Evolutionary conservation across 2,113 vertebrate genomes (phyloP), one percentile per base, ranked within the genome.

Genomic region (Falco punctatus): DNA sequence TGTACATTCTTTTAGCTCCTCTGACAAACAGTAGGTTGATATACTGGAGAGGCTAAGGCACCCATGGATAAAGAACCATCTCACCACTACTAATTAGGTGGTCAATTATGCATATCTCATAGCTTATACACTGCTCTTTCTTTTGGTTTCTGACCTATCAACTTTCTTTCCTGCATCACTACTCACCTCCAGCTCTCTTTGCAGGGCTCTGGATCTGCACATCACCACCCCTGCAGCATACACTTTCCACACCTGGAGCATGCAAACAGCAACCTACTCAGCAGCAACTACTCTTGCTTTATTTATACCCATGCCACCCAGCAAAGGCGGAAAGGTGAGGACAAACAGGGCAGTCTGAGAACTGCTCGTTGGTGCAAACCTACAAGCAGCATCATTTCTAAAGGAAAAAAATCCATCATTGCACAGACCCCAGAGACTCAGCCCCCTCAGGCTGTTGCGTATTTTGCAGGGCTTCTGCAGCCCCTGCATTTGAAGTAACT

Each of bases 161-260:
- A 0, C 23, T 46, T 33, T 27, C 20, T 28, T 5, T 32, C 27
- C 54, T 30, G 19, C 35, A 30, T 32, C 2, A 18, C 2, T 5
- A 22, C 66, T 30, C 35, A 40, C 17, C 51, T 62, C 19, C 27
- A 26, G 49, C 4, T 21, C 13, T 42, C n/a, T 86, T 59, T 74
- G 54, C 30, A n/a, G 22, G 52, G 17, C 58, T 66, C 65, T 33
- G 69, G 16, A 7, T 55, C 9, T 10, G 38, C 27, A 52, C 30
- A 59, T 33, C 49, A n/a, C 73, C 40, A 23, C 55, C 48, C 46
- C 19, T 44, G 35, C 52, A 79, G 38, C 18, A 40, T 21, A 3
- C 14, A 15, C 23, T 71, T 81, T 44, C 52, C 48, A 11, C 28
- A 62, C 30, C n/a, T 92, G 66, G 48, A 79, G 87, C 58, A 35